These are phyloP conservation scores for Crocodylus rhombifer DNA, from an alignment of 2,797 vertebrate genomes.

Conservation along the genomic window DNA sequence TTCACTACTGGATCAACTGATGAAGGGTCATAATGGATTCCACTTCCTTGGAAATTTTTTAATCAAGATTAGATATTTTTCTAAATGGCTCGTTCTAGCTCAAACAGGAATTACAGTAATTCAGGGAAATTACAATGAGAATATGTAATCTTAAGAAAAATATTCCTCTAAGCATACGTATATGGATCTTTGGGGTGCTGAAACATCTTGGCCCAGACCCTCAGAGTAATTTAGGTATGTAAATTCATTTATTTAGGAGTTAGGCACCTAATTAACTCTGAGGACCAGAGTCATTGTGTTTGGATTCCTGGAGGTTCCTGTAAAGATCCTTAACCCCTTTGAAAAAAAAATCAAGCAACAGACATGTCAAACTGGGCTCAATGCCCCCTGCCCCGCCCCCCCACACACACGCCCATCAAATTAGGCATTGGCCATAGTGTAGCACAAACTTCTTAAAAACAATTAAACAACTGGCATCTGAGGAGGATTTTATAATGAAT, in stretches of 20 bases:
- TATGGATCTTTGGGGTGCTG: not conserved
- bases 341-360: not conserved
- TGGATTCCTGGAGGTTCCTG: not conserved
- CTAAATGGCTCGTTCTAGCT: not conserved
- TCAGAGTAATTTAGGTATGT: not conserved
- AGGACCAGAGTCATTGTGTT: not conserved
- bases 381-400: not conserved
- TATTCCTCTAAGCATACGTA: not conserved
- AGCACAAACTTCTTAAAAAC: constrained; percentile 19
- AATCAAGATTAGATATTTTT: not conserved
- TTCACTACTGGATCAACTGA: too few species aligned
- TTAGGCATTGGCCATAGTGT: not conserved
- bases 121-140: not conserved
- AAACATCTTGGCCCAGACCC: not conserved
- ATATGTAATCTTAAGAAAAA: not conserved
- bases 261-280: not conserved
- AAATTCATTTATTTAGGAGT: not conserved
- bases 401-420: not conserved
- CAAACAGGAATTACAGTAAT: not conserved
- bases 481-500: not conserved
- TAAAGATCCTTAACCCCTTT: not conserved
- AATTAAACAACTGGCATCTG: constrained; percentile 18
- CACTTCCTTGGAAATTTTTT: not conserved
- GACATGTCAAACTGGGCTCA: not conserved
- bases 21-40: not conserved